Evolutionary conservation across 1,140 invertebrate genomes (phyloP), one percentile per base, ranked within the genome.

Genomic region (Vollenhovia emeryi): DNA sequence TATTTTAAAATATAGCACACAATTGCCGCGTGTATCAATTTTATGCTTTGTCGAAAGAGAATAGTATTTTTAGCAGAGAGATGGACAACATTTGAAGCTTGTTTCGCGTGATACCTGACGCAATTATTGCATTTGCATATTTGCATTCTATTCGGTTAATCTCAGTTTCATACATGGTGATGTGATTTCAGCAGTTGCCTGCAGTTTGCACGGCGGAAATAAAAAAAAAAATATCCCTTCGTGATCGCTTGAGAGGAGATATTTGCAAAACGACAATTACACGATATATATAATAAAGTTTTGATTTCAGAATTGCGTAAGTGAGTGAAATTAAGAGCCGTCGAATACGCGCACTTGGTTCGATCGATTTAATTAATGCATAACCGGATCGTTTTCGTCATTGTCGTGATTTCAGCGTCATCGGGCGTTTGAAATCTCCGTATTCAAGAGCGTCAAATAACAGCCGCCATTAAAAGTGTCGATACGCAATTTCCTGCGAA

Each of bases 401-500:
- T 40, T 33, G 33, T 9, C 33, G 24, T n/a, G 76, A 66, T 66
- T 66, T 66, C 55, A 76, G 30, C 59, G 30, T 15, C 33, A 79
- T 79, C 43, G 43, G 9, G 3, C 60, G 6, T 24, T 15, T 24
- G 15, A 50, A 52, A 79, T 79, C 76, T 68, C 21, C 36, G 62
- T 33, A 79, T 68, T 79, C 60, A 64, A 68, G 76, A 79, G 76
- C 76, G 30, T 79, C 62, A 52, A 68, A 68, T 79, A 79, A 52
- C 60, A 68, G 13, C 30, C 76, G 48, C 76, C 45, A 68, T 79
- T 79, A 68, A 78, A 64, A 79, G 76, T 79, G 62, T 79, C 60
- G 76, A 79, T 79, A 79, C 62, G 76, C 76, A 79, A 79, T 79
- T 68, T 79, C 62, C 62, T 79, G 62, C 76, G 76, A 79, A 68